These are phyloP conservation scores for Melanotus villosus DNA, from an alignment of 2,888 invertebrate species.

Conservation along the genomic window DNA sequence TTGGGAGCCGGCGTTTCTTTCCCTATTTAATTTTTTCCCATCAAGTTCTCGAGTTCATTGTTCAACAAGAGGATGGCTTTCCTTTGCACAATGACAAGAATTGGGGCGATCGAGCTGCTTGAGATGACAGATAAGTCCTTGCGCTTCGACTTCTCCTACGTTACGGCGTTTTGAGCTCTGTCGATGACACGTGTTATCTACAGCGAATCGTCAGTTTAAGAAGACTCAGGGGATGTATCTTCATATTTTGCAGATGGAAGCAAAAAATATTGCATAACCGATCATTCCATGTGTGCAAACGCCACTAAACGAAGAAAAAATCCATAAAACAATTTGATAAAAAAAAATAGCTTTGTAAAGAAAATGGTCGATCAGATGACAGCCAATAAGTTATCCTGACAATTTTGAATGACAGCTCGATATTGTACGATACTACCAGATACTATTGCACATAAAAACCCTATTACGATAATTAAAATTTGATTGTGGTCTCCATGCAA, in stretches of 20 bases:
- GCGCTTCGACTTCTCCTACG: conserved; percentile 4
- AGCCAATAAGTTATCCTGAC: conserved; percentile 25
- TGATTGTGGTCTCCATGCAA: neutral
- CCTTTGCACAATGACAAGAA: conserved; percentile 29
- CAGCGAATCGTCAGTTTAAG: conserved; percentile 20
- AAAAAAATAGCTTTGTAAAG: conserved; percentile 25
- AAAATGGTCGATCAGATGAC: conserved; percentile 25
- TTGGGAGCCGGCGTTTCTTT: neutral
- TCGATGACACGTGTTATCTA: conserved; percentile 35
- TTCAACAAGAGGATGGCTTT: conserved; percentile 29
- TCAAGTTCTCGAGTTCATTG: conserved; percentile 11
- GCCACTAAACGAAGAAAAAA: conserved; percentile 7
- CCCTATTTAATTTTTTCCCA: conserved; percentile 27
- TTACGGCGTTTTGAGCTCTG: conserved; percentile 31
- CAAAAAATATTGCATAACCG: neutral
- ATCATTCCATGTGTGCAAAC: neutral
- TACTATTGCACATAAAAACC: neutral
- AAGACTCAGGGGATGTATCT: conserved; percentile 15
- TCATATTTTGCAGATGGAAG: conserved; percentile 27
- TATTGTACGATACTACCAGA: neutral
- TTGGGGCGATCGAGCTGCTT: conserved; percentile 24
- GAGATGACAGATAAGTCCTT: conserved; percentile 35
- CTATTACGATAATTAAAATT: conserved; percentile 23
- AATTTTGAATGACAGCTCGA: conserved; percentile 24
- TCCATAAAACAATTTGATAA: conserved; percentile 32